Base-by-base conservation (phyloP, 30 jellyfish, hydroid and myxozoan species). In the Cassiopea xamachana region DNA sequence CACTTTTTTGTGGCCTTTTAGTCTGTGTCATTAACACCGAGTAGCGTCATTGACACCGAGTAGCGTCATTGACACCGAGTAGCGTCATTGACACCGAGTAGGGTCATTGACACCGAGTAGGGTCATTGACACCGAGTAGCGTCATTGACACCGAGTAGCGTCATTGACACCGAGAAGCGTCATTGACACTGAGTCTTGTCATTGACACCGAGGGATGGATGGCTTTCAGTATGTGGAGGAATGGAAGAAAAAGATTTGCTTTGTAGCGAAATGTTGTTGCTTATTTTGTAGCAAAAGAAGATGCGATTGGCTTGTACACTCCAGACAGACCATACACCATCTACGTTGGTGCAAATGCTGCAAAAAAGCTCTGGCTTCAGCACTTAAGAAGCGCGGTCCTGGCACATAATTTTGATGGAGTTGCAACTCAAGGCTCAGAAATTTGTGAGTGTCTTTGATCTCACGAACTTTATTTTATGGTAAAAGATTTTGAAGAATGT, bases 281-380 rank as follows among this genome's bases (percentile, higher is more conserved):
- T 17, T 27, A 4, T 5, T 71, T 1, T 86, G 45, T 72, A 95
- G 99, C 99, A 13, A 91, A 91, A 55, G 87, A 95, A 14, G 99
- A 95, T 75, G 97, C 99, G 7, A 95, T 95, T 69, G 99, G 97
- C 3, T 67, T 95, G 68, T 88, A 91, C 89, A 95, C 98, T 13
- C 99, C 99, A 16, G 99, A 92, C 81, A 82, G 99, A 50, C 97
- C 99, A 1, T 95, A 95, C 77, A 95, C 98, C 27, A 87, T 95
- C 69, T 95, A 95, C 64, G 99, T 95, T 61, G 97, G 98, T 9
- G 68, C 92, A 1, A 81, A 27, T 48, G 97, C 94, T 1, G 99
- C 90, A 39, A 95, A 95, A 87, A 91, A 88, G 78, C 83, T 95
- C 9, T 95, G 99, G 99, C 81, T 89, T 73, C 91, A 81, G 78